Conservation (phyloP, 2,113 vertebrate genomes). For the Limanda limanda region DNA sequence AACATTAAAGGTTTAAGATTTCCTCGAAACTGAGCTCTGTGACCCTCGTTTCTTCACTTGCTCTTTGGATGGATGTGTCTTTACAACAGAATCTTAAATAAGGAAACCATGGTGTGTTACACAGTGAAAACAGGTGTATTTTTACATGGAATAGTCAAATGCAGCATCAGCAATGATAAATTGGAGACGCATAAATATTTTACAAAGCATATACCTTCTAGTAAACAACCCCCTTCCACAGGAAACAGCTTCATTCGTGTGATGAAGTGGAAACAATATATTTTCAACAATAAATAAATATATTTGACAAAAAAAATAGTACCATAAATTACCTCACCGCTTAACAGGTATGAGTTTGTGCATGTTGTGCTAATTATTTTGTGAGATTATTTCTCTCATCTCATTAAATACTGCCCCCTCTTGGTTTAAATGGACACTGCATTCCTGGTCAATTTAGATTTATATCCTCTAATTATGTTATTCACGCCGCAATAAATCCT, state of each 20-base stretch:
- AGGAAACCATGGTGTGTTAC: neutral
- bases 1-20: neutral
- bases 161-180: neutral
- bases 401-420: neutral
- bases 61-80: neutral
- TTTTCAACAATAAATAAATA: constrained; percentile 4
- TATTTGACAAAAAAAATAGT: neutral
- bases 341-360: constrained; percentile 4
- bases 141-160: neutral
- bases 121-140: neutral
- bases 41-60: neutral
- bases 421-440: constrained; percentile 18
- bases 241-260: neutral
- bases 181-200: neutral
- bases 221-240: neutral
- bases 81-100: neutral
- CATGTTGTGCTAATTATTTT: constrained; percentile 7
- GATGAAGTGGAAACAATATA: neutral
- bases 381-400: neutral
- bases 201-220: neutral
- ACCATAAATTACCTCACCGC: neutral
- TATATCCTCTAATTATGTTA: neutral
- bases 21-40: neutral
- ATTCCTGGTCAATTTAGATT: neutral
- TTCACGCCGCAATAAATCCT: neutral